Conservation (phyloP, 2,113 vertebrate genomes). For the Gorsachius goisagi region DNA sequence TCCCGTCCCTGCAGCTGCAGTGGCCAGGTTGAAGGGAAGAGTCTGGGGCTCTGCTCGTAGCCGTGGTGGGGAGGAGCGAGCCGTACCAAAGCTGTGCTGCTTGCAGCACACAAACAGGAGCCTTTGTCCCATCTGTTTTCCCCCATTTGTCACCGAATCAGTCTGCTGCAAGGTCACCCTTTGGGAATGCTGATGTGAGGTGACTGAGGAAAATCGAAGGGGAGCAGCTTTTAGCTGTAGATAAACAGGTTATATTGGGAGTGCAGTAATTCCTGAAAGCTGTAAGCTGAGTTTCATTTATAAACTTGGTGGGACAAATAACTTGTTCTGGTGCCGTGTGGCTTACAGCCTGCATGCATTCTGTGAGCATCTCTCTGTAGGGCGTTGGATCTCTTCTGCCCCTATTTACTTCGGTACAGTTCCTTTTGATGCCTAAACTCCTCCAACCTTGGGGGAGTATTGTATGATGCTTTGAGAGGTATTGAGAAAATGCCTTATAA, state of each 20-base stretch:
- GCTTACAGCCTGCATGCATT: background rate
- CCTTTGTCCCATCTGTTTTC: background rate
- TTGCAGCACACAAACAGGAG: background rate
- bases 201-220: background rate
- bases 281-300: background rate
- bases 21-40: background rate
- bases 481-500: background rate
- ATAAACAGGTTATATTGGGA: background rate
- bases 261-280: background rate
- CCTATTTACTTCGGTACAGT: background rate
- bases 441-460: background rate
- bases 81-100: background rate
- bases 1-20: background rate
- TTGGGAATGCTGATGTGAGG: background rate
- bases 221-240: background rate
- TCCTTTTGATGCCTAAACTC: background rate
- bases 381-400: background rate
- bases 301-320: background rate
- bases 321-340: background rate
- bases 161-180: background rate
- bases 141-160: background rate
- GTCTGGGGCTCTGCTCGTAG: background rate
- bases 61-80: background rate
- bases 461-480: background rate
- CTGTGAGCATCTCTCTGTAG: background rate